Percentiles rank a stretch among this genome's conserved stretches.
phyloP scores from a whole-genome alignment of 2,797 vertebrate species.

The Liasis olivaceus region DNA sequence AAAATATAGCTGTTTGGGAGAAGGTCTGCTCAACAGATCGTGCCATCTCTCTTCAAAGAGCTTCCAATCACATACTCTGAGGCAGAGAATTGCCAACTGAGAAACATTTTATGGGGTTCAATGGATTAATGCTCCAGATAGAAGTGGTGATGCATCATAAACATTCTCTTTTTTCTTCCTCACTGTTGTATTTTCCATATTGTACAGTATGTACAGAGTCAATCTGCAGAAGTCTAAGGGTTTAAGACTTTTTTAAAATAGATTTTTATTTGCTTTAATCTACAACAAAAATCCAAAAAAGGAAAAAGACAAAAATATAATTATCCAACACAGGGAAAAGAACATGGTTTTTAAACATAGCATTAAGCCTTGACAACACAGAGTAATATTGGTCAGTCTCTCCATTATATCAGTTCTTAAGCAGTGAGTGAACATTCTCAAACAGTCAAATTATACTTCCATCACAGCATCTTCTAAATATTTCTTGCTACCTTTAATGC shows the following conservation, averaged over 20 bases:
- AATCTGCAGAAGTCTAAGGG: background rate
- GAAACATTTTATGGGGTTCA: background rate
- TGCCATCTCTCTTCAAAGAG: background rate
- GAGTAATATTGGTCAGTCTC: no score
- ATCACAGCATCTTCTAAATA: background rate
- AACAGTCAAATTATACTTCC: background rate
- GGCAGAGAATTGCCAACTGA: background rate
- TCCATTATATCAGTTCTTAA: background rate
- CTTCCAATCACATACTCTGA: background rate
- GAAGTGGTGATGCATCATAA: background rate
- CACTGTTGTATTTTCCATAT: background rate
- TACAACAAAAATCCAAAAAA: background rate
- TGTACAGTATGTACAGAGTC: background rate
- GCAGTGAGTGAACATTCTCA: no score
- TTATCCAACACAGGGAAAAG: background rate
- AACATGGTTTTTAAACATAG: background rate
- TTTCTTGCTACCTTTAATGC: background rate
- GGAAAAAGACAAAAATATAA: background rate
- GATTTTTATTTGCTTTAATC: background rate
- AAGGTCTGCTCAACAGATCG: background rate
- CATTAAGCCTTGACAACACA: background rate
- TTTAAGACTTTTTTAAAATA: background rate
- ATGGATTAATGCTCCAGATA: background rate
- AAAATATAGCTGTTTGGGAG: background rate
- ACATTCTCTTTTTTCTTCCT: background rate